Base-by-base conservation (phyloP, 1,140 invertebrate species). In the Sycobia sp. region DNA sequence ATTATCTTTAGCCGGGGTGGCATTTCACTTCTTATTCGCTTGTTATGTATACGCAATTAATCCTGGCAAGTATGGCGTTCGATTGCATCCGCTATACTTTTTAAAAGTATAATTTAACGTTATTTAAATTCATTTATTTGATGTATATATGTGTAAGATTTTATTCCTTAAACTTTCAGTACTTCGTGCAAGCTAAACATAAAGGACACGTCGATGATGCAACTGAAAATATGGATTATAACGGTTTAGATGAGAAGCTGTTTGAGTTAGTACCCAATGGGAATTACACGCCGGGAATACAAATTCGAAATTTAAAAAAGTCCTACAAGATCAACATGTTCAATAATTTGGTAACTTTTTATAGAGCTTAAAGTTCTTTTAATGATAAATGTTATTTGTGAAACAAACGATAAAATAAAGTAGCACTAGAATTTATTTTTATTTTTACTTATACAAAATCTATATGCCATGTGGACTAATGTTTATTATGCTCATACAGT, bases 51-150 rank as follows among this genome's bases (percentile, higher is more conserved):
- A 84, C 65, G 78, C 76, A 29, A 71, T 86, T 1, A 78, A 82
- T 64, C 85, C 85, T n/a, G 83, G 84, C 29, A 79, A 83, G 61
- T 81, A 74, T 69, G 85, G 85, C 1, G 77, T 85, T 8, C 69
- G 73, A 16, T 80, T 81, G 66, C 80, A 81, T 4, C 85, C 83
- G 75, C 79, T 86, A 61, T 87, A 79, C 66, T 83, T 82, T 39
- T 78, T 84, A 43, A 75, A 76, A 72, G 78, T 83, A 78, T 9
- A 14, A n/a, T 46, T 23, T 25, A 18, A 44, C 29, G 5, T 54
- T 66, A 67, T 46, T 67, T 62, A 18, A 56, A 77, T 73, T 64
- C n/a, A n/a, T n/a, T n/a, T n/a, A n/a, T n/a, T n/a, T n/a, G n/a
- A n/a, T n/a, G n/a, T n/a, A n/a, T n/a, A n/a, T n/a, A n/a, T n/a